Percentiles rank a stretch among this genome's conserved stretches.
Evolutionary conservation across 2,888 invertebrate species (phyloP).

Genomic region (Leptogaster cylindrica): DNA sequence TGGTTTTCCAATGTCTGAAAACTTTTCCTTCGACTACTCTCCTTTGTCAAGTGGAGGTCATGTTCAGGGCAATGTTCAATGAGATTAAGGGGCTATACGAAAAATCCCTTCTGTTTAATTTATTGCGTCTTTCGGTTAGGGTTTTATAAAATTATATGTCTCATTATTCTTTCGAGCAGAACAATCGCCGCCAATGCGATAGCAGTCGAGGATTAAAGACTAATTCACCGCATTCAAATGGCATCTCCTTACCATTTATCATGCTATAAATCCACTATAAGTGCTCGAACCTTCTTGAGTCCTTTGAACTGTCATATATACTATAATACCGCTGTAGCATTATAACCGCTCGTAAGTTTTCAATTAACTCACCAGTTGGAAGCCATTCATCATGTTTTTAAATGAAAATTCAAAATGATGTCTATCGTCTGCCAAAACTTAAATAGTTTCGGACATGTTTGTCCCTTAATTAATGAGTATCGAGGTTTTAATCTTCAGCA

Average conservation of each 20-base stretch:
- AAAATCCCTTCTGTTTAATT: slow-evolving; percentile 18
- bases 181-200: neutral
- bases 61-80: too few relatives aligned
- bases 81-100: neutral
- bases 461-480: slow-evolving; percentile 32
- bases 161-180: neutral
- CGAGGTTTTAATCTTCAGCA: slow-evolving; percentile 37
- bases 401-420: neutral
- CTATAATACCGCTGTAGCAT: too few relatives aligned
- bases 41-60: too few relatives aligned
- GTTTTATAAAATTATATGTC: slow-evolving; percentile 7
- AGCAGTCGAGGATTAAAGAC: neutral
- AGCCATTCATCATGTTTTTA: slow-evolving; percentile 19
- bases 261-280: neutral
- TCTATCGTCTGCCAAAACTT: neutral
- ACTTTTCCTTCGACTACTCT: too few relatives aligned
- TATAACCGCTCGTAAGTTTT: slow-evolving; percentile 2
- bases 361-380: slow-evolving; percentile 8
- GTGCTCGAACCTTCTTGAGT: neutral
- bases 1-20: too few relatives aligned
- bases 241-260: neutral
- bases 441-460: neutral
- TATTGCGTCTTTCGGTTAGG: slow-evolving; percentile 19
- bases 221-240: neutral
- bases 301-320: neutral